Evolutionary conservation across 2,797 vertebrate species (phyloP).

Genomic region (Alcedo atthis): DNA sequence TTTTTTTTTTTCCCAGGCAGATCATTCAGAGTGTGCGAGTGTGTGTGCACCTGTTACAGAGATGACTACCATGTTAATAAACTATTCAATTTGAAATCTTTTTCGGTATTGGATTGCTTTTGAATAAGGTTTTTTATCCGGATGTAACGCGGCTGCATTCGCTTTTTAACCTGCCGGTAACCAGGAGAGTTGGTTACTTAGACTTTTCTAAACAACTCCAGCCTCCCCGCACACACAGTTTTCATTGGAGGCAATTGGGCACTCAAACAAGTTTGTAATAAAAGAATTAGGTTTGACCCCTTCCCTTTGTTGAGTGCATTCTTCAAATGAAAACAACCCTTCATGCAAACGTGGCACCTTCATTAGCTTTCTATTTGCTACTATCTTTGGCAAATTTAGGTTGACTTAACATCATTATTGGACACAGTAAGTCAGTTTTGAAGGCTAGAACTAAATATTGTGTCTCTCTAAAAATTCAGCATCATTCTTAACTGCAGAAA

Average conservation of each 20-base stretch:
- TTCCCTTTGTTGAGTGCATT: conserved; percentile 58
- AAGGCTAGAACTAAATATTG: conserved; percentile 58
- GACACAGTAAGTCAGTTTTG: conserved; percentile 50
- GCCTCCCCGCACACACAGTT: conserved; percentile 61
- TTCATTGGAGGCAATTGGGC: conserved; percentile 76
- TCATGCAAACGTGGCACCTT: conserved; percentile 69
- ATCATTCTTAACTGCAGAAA: conserved; percentile 61
- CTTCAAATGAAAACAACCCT: conserved; percentile 33
- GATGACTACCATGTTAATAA: conserved; percentile 97
- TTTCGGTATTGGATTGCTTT: conserved; percentile 86
- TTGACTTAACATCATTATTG: conserved; percentile 60
- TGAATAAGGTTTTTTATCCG: conserved; percentile 83
- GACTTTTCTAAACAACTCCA: conserved; percentile 77
- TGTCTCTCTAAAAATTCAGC: conserved; percentile 51
- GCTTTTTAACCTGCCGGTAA: conserved; percentile 81
- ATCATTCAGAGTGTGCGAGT: conserved; percentile 86
- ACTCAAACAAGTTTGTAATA: conserved; percentile 67
- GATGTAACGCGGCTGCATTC: conserved; percentile 81
- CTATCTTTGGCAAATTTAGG: conserved; percentile 57
- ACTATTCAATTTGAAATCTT: conserved; percentile 91
- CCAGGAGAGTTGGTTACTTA: conserved; percentile 72
- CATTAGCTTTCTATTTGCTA: conserved; percentile 61
- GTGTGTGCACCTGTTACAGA: conserved; percentile 92
- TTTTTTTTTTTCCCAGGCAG: conserved; percentile 74
- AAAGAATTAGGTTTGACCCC: conserved; percentile 43